Evolutionary conservation across 1,140 invertebrate genomes (phyloP).

Genomic region (Neomicropteryx cornuta): DNA sequence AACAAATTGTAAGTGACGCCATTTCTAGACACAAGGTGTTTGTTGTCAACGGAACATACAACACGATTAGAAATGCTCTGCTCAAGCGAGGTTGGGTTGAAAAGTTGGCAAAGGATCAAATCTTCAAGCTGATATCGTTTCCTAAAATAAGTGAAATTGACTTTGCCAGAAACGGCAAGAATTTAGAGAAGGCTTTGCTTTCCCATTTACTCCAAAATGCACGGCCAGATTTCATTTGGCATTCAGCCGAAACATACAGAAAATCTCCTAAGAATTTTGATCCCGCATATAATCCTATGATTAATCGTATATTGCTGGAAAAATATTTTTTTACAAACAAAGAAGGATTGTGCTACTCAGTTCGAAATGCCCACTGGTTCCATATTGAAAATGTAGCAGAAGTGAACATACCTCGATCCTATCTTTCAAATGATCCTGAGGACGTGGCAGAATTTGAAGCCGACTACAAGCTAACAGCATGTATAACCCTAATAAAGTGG

Average conservation of each 20-base stretch:
- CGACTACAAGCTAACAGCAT: conserved; percentile 66
- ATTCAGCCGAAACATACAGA: conserved; percentile 27
- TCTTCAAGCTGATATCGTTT: conserved; percentile 18
- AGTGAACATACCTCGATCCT: conserved; percentile 44
- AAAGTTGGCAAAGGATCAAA: conserved; percentile 34
- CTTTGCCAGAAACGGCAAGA: conserved; percentile 26
- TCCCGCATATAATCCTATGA: conserved; percentile 28
- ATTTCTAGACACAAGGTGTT: conserved; percentile 24
- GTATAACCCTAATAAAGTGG: conserved; percentile 70
- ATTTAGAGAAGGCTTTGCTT: conserved; percentile 28
- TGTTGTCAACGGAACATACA: conserved; percentile 30
- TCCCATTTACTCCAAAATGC: conserved; percentile 46
- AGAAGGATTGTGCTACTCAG: conserved; percentile 44
- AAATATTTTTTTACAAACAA: conserved; percentile 47
- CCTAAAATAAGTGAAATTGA: conserved; percentile 24
- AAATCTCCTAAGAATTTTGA: conserved; percentile 26
- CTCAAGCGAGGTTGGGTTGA: conserved; percentile 48
- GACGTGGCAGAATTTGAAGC: conserved; percentile 40
- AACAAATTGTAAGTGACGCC: conserved; percentile 19
- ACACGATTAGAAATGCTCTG: conserved; percentile 37
- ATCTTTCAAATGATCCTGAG: conserved; percentile 34
- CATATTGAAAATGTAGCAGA: conserved; percentile 41
- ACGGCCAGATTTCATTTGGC: conserved; percentile 47
- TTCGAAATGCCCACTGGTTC: conserved; percentile 47
- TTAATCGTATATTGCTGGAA: conserved; percentile 42